Conservation (phyloP, 2,113 vertebrate species). For the Mobula birostris region DNA sequence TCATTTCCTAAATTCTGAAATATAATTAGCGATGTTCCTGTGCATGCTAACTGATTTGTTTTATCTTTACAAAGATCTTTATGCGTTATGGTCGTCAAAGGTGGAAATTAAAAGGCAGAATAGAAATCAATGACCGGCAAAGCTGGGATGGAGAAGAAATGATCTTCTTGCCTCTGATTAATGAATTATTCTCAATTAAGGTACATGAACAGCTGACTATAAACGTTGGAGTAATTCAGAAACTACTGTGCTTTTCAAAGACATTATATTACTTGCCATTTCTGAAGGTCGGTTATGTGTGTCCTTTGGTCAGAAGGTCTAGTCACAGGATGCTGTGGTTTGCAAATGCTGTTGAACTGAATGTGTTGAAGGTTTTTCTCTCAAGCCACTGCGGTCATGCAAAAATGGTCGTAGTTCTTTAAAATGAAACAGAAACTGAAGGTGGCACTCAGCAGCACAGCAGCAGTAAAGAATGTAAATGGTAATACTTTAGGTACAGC, state of each 20-base stretch:
- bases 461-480: neutral
- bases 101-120: slow-evolving; percentile 93
- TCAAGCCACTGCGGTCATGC: neutral
- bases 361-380: neutral
- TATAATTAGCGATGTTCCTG: neutral
- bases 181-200: slow-evolving; percentile 93
- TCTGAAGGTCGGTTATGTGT: neutral
- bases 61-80: slow-evolving; percentile 69
- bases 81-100: slow-evolving; percentile 93
- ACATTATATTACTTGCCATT: neutral
- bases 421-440: neutral
- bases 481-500: neutral
- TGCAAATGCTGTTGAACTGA: neutral
- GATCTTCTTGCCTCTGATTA: slow-evolving; percentile 83
- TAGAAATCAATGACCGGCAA: slow-evolving; percentile 91
- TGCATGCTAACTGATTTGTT: neutral
- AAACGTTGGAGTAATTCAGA: neutral
- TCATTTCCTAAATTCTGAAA: neutral
- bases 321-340: neutral
- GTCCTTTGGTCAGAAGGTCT: neutral
- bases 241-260: neutral
- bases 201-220: slow-evolving; percentile 49
- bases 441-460: neutral
- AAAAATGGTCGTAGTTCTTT: no score
- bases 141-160: slow-evolving; percentile 95